Conservation (phyloP, 1,140 invertebrate genomes). For the Drosophila ananassae region DNA sequence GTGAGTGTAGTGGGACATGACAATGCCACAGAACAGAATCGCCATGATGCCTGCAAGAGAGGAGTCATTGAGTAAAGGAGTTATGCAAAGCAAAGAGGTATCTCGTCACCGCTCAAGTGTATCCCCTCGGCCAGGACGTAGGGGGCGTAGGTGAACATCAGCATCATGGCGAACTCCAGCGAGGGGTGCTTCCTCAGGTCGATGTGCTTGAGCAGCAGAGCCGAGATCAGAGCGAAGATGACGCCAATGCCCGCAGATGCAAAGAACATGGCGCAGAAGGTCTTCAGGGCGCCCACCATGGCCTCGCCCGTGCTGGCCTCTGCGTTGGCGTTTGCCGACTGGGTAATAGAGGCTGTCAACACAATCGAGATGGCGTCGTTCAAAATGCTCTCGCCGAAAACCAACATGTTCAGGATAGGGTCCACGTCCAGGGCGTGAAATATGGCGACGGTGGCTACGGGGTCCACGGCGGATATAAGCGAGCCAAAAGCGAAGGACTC, state of each 20-base stretch:
- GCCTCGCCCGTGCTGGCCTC: slow-evolving; percentile 89
- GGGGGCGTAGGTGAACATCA: slow-evolving; percentile 99
- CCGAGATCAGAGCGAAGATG: slow-evolving; percentile 96
- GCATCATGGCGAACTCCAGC: slow-evolving; percentile 98
- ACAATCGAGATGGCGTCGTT: slow-evolving; percentile 99
- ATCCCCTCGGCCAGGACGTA: slow-evolving; percentile 98
- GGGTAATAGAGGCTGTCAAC: slow-evolving; percentile 94
- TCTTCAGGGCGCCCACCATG: slow-evolving; percentile 94
- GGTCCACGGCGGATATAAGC: slow-evolving; percentile 98
- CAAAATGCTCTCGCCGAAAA: slow-evolving; percentile 98
- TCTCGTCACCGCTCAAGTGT: slow-evolving; percentile 86
- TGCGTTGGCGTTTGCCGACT: slow-evolving; percentile 73
- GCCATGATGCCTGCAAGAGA: slow-evolving; percentile 92
- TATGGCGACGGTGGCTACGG: slow-evolving; percentile 98
- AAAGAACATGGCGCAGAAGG: slow-evolving; percentile 99
- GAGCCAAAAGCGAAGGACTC: slow-evolving; percentile 99
- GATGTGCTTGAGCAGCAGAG: slow-evolving; percentile 96
- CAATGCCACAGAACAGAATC: slow-evolving; percentile 99
- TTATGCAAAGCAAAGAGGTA: not conserved
- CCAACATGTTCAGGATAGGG: slow-evolving; percentile 98
- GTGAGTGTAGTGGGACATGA: slow-evolving; percentile 99
- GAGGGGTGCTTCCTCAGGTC: slow-evolving; percentile 99
- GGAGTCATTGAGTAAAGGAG: not conserved
- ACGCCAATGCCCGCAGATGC: slow-evolving; percentile 99
- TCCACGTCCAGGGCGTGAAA: slow-evolving; percentile 98